Evolutionary conservation across 2,888 invertebrate species (phyloP), one percentile per base, ranked within the genome.

Genomic region (Xestia rhomboidea): DNA sequence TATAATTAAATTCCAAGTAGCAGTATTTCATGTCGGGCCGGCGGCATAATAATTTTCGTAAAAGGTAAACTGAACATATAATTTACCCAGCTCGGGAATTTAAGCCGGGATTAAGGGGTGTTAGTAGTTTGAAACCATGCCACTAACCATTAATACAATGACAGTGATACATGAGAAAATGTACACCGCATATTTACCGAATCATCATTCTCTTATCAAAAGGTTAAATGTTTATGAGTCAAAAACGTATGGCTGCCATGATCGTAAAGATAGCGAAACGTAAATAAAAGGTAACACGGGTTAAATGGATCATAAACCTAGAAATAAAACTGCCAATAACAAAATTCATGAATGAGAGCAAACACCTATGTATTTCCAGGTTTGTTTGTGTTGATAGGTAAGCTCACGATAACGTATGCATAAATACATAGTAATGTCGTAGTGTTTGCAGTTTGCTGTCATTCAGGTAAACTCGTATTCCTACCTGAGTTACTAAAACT

Each of bases 261-360:
- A 68, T 66, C 70, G 64, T 76, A 76, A 76, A 83, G 38, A 76
- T 76, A 80, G 73, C 46, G 34, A 46, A 64, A 38, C 68, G 73
- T 79, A 71, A 71, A 83, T 83, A 73, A 73, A 71, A 63, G 7
- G 46, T 77, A 74, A 72, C 66, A 66, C 44, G 68, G 68, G 73
- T 77, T 80, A 80, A 80, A 81, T 69, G 38, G 68, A 60, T 34
- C 74, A 84, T 84, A 84, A 81, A 84, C 41, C 63, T 75, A 64
- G 62, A 70, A 77, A 77, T 81, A 81, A 83, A 83, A 67, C 54
- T 74, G 62, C 76, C 71, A 80, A 71, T 83, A 80, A 80, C 81
- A 46, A 71, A 76, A 71, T 76, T 69, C 66, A 73, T 81, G 84
- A 84, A 81, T 83, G 77, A 66, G 68, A 74, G 30, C 66, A 67